phyloP scores from a whole-genome alignment of 2,888 invertebrate species.

The Agonum fuliginosum region DNA sequence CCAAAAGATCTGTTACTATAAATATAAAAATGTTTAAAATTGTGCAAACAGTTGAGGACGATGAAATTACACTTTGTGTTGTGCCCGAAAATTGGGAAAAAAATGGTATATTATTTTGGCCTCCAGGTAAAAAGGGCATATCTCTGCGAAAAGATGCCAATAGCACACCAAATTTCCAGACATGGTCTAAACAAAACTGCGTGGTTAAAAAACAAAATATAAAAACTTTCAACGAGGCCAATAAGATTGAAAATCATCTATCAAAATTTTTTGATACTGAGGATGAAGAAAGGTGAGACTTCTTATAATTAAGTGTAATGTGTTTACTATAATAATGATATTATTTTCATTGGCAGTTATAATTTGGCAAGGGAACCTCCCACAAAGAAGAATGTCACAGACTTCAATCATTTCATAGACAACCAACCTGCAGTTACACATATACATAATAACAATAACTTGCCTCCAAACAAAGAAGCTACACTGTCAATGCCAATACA shows the following conservation, averaged over 20 bases:
- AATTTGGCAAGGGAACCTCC: not conserved
- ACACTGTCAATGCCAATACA: not conserved
- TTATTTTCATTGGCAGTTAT: not conserved
- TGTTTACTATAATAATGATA: not conserved
- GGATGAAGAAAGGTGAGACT: conserved; percentile 20
- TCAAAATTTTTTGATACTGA: conserved; percentile 5
- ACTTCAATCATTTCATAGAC: not conserved
- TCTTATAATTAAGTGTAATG: conserved; percentile 4
- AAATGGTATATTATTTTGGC: conserved; percentile 9
- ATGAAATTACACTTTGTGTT: not conserved
- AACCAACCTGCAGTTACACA: not conserved
- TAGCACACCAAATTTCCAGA: not conserved
- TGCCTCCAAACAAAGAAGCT: not conserved
- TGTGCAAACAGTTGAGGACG: conserved; percentile 1
- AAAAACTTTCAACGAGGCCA: conserved; percentile 6
- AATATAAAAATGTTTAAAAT: conserved; percentile 23
- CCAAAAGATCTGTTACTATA: too few relatives aligned
- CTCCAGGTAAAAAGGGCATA: conserved; percentile 9
- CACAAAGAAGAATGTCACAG: not conserved
- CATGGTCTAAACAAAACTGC: conserved; percentile 14
- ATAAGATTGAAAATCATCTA: not conserved
- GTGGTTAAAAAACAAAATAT: not conserved
- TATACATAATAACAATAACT: not conserved
- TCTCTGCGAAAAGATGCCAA: not conserved
- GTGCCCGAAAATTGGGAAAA: not conserved